These are phyloP conservation scores for Phalanger gymnotis DNA, from an alignment of 2,797 vertebrate species.

Conservation along the genomic window DNA sequence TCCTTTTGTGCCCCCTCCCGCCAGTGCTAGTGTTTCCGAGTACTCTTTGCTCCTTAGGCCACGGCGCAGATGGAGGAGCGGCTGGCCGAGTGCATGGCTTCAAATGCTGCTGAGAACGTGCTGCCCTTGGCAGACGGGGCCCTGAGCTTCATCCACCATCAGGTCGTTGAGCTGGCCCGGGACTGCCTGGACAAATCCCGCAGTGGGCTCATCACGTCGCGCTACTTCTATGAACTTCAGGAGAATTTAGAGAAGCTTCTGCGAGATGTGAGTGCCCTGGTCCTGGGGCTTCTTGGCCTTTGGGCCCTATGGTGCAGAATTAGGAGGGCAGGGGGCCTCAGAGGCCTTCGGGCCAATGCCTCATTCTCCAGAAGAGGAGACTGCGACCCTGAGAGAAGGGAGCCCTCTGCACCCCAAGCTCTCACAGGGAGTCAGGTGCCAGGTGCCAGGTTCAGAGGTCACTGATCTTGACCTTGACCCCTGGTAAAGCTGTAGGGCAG, in stretches of 20 bases:
- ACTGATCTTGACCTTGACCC: no score
- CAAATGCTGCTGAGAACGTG: conserved; percentile 91
- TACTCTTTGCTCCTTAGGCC: conserved; percentile 85
- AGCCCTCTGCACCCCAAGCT: no score
- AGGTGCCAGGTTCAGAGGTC: no score
- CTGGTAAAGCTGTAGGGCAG: no score
- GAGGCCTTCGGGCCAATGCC: no score
- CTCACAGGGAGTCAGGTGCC: no score
- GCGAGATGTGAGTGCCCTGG: conserved; percentile 92
- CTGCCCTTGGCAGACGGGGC: conserved; percentile 95
- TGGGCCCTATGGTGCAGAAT: no score
- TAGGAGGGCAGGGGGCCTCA: no score
- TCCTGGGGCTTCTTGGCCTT: not conserved
- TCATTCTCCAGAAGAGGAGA: no score
- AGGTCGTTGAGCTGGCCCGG: conserved; percentile 96
- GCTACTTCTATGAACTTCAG: conserved; percentile 98
- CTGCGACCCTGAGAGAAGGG: no score
- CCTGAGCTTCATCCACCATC: conserved; percentile 98
- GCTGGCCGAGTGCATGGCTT: conserved; percentile 92
- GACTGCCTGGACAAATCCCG: conserved; percentile 96
- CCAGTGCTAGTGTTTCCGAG: not conserved
- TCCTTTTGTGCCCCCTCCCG: no score
- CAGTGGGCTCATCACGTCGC: conserved; percentile 95
- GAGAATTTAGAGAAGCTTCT: conserved; percentile 98
- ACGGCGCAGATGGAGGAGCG: conserved; percentile 98